phyloP scores from a whole-genome alignment of 2,797 vertebrate species.

The Momotus momota region DNA sequence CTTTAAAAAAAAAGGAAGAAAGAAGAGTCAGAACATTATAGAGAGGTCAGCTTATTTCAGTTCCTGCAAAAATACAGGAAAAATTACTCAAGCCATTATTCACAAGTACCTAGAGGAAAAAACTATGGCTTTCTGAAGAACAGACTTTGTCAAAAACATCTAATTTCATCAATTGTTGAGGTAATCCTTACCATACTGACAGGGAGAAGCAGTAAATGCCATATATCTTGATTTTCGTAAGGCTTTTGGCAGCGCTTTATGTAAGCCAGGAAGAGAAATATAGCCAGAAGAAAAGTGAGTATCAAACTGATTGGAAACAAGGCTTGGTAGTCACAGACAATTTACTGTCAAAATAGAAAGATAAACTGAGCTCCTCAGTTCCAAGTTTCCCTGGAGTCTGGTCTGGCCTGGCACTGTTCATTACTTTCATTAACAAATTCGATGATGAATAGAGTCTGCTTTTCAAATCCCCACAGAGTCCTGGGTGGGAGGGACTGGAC shows the following conservation, averaged over 20 bases:
- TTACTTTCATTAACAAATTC: not conserved
- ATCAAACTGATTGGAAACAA: not conserved
- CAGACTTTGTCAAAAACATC: not conserved
- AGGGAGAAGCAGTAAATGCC: not conserved
- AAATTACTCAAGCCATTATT: conserved; percentile 24
- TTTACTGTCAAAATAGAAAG: conserved; percentile 5
- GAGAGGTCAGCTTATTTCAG: conserved; percentile 11
- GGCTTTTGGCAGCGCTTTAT: conserved; percentile 6
- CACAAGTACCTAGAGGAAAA: conserved; percentile 14
- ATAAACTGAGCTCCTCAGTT: not conserved
- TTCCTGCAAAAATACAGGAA: conserved; percentile 46
- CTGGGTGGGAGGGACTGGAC: not conserved
- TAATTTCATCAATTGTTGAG: conserved; percentile 45
- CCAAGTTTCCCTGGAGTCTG: not conserved
- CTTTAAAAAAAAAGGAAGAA: not conserved
- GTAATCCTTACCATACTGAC: conserved; percentile 26
- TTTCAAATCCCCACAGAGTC: not conserved
- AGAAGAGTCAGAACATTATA: not conserved
- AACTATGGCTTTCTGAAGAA: conserved; percentile 5
- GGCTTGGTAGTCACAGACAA: not conserved
- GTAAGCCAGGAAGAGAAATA: not conserved
- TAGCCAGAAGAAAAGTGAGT: not conserved
- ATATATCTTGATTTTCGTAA: conserved; percentile 2
- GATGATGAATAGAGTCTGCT: not conserved
- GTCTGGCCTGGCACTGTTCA: not conserved